These are phyloP conservation scores for Barnardius zonarius DNA, from an alignment of 2,113 vertebrate genomes.

Conservation along the genomic window DNA sequence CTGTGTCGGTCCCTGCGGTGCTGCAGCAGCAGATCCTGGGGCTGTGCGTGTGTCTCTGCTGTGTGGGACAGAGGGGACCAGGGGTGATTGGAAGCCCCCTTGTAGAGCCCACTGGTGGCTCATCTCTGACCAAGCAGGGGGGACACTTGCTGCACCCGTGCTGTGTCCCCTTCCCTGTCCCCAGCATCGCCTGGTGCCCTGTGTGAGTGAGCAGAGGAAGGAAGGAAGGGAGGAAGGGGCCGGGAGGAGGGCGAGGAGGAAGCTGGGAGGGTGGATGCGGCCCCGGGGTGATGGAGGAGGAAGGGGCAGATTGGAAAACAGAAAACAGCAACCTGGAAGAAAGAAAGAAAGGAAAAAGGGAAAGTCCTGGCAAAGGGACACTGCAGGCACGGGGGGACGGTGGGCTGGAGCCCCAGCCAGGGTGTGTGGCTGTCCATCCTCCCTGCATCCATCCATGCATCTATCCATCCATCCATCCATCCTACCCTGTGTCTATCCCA, in stretches of 20 bases:
- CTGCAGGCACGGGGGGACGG: background rate
- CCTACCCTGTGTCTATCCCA: background rate
- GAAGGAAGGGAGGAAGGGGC: slow-evolving; percentile 46
- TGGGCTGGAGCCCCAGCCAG: background rate
- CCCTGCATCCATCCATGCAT: background rate
- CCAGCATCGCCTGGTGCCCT: background rate
- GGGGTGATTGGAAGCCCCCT: background rate
- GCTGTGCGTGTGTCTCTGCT: fast-evolving
- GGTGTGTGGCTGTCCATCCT: background rate
- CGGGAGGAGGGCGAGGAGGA: slow-evolving; percentile 34
- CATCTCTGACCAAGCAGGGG: background rate
- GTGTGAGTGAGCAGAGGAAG: background rate
- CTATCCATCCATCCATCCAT: too few species aligned
- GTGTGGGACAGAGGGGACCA: background rate
- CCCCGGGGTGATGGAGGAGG: slow-evolving; percentile 2
- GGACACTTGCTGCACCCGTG: background rate
- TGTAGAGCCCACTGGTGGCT: background rate
- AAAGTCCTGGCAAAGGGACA: background rate
- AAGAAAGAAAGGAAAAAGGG: background rate
- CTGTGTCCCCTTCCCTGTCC: background rate
- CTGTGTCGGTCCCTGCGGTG: background rate
- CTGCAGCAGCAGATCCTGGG: background rate
- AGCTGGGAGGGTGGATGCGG: background rate
- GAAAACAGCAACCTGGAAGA: background rate
- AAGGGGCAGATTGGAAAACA: background rate